These are phyloP conservation scores for Acanthis flammea DNA, from an alignment of 2,797 vertebrate genomes.

Conservation along the genomic window DNA sequence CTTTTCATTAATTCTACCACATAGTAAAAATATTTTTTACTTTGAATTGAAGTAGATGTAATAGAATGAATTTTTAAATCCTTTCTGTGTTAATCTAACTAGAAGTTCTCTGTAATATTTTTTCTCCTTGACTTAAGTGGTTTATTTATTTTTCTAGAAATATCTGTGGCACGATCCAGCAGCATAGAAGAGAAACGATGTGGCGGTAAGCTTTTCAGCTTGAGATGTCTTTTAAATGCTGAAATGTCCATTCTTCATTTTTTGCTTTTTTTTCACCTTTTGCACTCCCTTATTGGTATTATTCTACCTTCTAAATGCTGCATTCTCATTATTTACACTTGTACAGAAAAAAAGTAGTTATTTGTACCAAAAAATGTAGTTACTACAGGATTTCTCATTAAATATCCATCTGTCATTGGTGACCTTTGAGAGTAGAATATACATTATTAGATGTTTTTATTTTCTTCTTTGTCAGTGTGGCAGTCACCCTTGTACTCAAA, in stretches of 20 bases:
- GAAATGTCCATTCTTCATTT: neutral
- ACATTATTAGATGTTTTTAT: neutral
- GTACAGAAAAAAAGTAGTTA: neutral
- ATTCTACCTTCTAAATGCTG: neutral
- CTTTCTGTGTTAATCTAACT: neutral
- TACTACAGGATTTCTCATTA: conserved; percentile 6
- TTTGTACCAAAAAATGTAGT: neutral
- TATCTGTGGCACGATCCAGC: conserved; percentile 91
- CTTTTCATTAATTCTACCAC: neutral
- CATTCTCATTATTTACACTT: conserved; percentile 10
- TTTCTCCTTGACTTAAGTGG: neutral
- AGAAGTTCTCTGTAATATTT: neutral
- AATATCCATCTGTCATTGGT: neutral
- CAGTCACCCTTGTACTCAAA: neutral
- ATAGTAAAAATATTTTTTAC: neutral
- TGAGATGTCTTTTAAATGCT: neutral
- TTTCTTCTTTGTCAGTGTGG: neutral
- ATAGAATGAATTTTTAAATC: neutral
- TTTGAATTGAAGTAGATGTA: neutral
- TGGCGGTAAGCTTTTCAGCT: conserved; percentile 80
- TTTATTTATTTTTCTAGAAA: conserved; percentile 81
- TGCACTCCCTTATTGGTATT: neutral
- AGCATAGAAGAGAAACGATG: conserved; percentile 90
- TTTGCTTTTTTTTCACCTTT: conserved; percentile 7
- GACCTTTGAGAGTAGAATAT: neutral